Percentiles rank a stretch among this genome's conserved stretches.
Conservation (phyloP, 2,888 invertebrate species). For the Alentia gelatinosa region DNA sequence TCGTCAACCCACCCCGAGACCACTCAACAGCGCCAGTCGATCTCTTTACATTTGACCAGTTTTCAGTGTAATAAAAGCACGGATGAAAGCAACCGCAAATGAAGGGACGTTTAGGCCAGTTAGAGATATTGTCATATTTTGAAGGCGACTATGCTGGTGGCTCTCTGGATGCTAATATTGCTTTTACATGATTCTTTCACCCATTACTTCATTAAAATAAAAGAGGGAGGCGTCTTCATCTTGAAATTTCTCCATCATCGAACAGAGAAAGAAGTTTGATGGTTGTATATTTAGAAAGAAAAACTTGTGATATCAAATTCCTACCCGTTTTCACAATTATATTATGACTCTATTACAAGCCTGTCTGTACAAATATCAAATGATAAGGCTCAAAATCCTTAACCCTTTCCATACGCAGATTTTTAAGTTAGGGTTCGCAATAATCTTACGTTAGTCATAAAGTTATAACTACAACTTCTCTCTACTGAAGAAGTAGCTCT, state of each 20-base stretch:
- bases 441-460: too few species aligned
- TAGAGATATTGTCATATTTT: background rate
- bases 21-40: background rate
- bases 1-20: background rate
- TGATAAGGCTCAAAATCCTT: too few species aligned
- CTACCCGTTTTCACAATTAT: slow-evolving; percentile 18
- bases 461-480: too few species aligned
- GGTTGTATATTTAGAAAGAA: slow-evolving; percentile 9
- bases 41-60: background rate
- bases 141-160: background rate
- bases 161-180: background rate
- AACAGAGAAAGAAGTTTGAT: background rate
- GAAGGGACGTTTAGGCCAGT: background rate
- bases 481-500: too few species aligned
- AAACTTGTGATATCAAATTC: slow-evolving; percentile 33
- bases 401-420: too few species aligned
- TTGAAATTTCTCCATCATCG: background rate
- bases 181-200: slow-evolving; percentile 24
- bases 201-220: slow-evolving; percentile 17
- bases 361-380: background rate
- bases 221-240: background rate
- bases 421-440: too few species aligned
- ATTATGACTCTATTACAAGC: background rate
- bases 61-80: background rate
- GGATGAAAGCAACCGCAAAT: background rate